A percentile compares a stretch with the other conserved stretches of the same genome.
Evolutionary conservation across 2,113 vertebrate genomes (phyloP).

Genomic region (Pelvicachromis taeniatus): DNA sequence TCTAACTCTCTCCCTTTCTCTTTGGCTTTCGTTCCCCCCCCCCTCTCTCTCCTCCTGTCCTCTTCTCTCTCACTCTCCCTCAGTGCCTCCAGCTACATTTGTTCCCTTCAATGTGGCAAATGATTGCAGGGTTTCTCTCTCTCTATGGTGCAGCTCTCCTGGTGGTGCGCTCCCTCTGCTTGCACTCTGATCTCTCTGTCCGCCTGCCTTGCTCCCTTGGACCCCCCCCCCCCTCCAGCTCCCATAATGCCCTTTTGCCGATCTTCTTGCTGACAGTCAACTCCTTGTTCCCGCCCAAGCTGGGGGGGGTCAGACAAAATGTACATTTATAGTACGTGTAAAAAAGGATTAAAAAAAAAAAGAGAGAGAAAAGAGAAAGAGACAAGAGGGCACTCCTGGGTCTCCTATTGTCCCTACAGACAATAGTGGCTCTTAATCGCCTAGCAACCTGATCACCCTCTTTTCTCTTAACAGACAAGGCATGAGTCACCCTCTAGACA

Average conservation of each 20-base stretch:
- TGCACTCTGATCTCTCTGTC: background rate
- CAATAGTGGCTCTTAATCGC: constrained; percentile 73
- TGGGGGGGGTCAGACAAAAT: constrained; percentile 9
- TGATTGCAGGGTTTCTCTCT: constrained; percentile 50
- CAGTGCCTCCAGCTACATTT: constrained; percentile 66
- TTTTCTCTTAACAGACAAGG: constrained; percentile 65
- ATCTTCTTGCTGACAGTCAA: constrained; percentile 26
- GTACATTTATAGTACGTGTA: constrained; percentile 17
- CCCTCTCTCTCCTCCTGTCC: background rate
- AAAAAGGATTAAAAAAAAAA: constrained; percentile 15
- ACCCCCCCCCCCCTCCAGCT: constrained; percentile 3
- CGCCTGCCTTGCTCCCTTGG: background rate
- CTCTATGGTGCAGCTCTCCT: background rate
- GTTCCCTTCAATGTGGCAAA: constrained; percentile 66
- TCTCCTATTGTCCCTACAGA: constrained; percentile 67
- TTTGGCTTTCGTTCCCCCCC: background rate
- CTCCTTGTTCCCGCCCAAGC: constrained; percentile 37
- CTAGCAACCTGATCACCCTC: constrained; percentile 76
- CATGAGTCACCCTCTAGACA: constrained; percentile 64
- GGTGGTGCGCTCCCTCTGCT: background rate
- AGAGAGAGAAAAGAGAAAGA: background rate
- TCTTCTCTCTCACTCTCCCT: constrained; percentile 20
- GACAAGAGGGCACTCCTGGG: constrained; percentile 45
- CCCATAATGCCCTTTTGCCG: constrained; percentile 7
- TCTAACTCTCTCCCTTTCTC: background rate